Conservation (phyloP, 1,140 invertebrate species). For the Drosophila sturtevanti region DNA sequence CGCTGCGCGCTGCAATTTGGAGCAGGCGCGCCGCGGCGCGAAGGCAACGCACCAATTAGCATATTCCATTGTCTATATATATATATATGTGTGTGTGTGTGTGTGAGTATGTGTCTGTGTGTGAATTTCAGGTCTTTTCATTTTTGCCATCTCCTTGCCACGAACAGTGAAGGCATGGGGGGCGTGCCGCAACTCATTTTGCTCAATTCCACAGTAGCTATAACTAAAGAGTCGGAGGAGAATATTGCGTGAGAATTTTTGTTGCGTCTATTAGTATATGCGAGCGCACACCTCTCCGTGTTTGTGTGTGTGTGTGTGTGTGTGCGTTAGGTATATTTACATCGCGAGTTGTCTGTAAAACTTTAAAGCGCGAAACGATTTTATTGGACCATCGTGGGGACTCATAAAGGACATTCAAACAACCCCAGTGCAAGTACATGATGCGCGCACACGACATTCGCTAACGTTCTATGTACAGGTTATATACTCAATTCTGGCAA, state of each 20-base stretch:
- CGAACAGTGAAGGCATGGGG: conserved; percentile 54
- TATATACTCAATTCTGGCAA: conserved; percentile 45
- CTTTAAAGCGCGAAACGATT: conserved; percentile 77
- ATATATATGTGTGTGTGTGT: conserved; percentile 56
- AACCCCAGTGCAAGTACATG: conserved; percentile 58
- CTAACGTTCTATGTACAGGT: conserved; percentile 40
- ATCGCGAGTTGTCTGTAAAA: conserved; percentile 77
- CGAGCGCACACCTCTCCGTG: conserved; percentile 9
- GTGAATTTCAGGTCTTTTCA: conserved; percentile 55
- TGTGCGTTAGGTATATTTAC: conserved; percentile 58
- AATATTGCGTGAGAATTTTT: conserved; percentile 48
- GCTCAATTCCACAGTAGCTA: conserved; percentile 23
- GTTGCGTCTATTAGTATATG: conserved; percentile 25
- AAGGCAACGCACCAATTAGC: conserved; percentile 82
- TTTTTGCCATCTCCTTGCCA: conserved; percentile 69
- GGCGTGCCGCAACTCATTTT: conserved; percentile 73
- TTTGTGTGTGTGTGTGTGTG: conserved; percentile 25
- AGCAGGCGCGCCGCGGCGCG: conserved; percentile 66
- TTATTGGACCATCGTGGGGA: conserved; percentile 73
- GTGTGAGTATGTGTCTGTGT: conserved; percentile 42
- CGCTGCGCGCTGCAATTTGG: conserved; percentile 67
- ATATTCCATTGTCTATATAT: conserved; percentile 77
- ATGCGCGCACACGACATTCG: conserved; percentile 68
- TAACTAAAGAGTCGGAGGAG: conserved; percentile 34
- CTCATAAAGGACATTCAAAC: conserved; percentile 21